Evolutionary conservation across 2,113 vertebrate genomes (phyloP).

Genomic region (Chiloscyllium plagiosum): DNA sequence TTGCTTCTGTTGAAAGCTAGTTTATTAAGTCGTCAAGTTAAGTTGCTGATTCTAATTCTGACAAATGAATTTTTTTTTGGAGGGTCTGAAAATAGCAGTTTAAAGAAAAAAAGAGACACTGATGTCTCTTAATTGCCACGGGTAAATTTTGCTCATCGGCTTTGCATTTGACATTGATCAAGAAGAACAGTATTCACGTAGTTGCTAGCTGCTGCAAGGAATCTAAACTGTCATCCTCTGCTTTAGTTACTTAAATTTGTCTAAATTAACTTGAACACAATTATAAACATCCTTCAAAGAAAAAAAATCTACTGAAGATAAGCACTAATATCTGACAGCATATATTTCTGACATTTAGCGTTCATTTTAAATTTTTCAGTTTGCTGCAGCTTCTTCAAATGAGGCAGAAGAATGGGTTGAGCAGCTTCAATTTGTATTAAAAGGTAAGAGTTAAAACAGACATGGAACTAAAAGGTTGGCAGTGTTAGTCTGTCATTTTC

Average conservation of each 20-base stretch:
- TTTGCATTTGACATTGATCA: conserved; percentile 74
- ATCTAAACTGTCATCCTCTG: conserved; percentile 75
- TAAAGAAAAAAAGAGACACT: conserved; percentile 72
- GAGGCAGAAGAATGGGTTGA: conserved; percentile 94
- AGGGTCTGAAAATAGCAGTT: conserved; percentile 68
- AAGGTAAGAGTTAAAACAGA: conserved; percentile 62
- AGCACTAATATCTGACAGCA: conserved; percentile 36
- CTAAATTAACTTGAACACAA: conserved; percentile 75
- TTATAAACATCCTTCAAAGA: conserved; percentile 75
- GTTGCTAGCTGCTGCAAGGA: conserved; percentile 77
- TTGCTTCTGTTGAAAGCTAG: conserved; percentile 74
- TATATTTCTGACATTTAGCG: background rate
- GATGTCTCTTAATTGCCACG: conserved; percentile 81
- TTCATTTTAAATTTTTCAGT: conserved; percentile 61
- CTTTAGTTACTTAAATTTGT: conserved; percentile 82
- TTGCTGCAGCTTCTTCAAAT: conserved; percentile 78
- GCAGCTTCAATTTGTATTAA: conserved; percentile 79
- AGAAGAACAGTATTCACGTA: conserved; percentile 74
- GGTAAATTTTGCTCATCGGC: conserved; percentile 75
- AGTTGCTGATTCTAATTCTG: conserved; percentile 73
- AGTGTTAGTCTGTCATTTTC: background rate
- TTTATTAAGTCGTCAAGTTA: conserved; percentile 79
- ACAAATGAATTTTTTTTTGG: conserved; percentile 61
- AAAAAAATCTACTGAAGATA: conserved; percentile 66
- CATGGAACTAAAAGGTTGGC: background rate